phyloP scores from a whole-genome alignment of 2,113 vertebrate species.

The Spea bombifrons region DNA sequence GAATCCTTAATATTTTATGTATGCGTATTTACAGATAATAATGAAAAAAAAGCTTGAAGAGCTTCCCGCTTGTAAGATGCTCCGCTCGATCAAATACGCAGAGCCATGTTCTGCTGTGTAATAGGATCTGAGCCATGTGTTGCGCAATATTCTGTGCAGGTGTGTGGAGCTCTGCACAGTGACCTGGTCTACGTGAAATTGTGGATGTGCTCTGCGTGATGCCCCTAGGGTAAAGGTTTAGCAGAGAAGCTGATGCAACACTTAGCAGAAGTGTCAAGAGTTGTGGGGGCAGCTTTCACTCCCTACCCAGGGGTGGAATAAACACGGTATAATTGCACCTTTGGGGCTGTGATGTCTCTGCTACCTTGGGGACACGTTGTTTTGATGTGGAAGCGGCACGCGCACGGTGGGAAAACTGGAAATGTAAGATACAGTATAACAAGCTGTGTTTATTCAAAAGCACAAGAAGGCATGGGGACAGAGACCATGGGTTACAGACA shows the following conservation, averaged over 20 bases:
- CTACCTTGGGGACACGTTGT: constrained; percentile 24
- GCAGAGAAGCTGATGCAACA: constrained; percentile 30
- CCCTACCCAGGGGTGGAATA: constrained; percentile 2
- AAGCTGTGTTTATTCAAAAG: not conserved
- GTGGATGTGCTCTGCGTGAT: not conserved
- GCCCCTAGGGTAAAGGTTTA: constrained; percentile 1
- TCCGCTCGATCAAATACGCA: not conserved
- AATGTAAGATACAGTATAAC: constrained; percentile 1
- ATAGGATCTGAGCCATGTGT: not conserved
- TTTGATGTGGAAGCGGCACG: constrained; percentile 36
- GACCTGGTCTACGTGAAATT: not conserved
- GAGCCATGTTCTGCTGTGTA: not conserved
- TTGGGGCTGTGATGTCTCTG: constrained; percentile 17
- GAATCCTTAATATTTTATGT: too few species aligned
- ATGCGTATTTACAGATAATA: too few species aligned
- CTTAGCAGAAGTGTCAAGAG: constrained; percentile 33
- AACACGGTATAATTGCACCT: constrained; percentile 35
- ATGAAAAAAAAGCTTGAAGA: not conserved
- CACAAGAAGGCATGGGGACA: not conserved
- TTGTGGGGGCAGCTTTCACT: not conserved
- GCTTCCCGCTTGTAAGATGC: not conserved
- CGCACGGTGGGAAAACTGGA: not conserved
- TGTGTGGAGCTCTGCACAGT: not conserved
- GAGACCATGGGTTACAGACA: not conserved
- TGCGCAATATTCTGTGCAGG: not conserved